These are phyloP conservation scores for Galerucella calmariensis DNA, from an alignment of 2,888 invertebrate species.

Conservation along the genomic window DNA sequence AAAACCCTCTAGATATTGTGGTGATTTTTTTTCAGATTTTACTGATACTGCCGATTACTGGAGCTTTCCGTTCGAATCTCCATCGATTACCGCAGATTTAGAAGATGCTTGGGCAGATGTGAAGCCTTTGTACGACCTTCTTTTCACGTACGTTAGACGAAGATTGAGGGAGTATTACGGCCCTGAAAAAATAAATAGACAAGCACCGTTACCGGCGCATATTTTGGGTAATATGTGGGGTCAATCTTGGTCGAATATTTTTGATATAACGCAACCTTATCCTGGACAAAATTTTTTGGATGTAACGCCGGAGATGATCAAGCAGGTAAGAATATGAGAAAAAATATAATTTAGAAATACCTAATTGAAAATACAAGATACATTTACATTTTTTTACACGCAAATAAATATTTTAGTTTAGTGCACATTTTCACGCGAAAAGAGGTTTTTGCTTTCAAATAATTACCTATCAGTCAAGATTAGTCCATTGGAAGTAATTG, in stretches of 20 bases:
- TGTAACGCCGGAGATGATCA: constrained; percentile 83
- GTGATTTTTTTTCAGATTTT: constrained; percentile 73
- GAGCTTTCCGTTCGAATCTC: constrained; percentile 87
- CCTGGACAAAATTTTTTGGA: constrained; percentile 84
- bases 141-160: constrained; percentile 90
- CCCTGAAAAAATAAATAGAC: constrained; percentile 80
- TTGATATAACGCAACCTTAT: constrained; percentile 85
- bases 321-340: constrained; percentile 68
- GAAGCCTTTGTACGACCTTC: constrained; percentile 84
- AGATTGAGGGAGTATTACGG: constrained; percentile 87
- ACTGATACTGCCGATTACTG: constrained; percentile 89
- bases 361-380: too few relatives aligned
- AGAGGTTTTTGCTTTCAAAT: too few relatives aligned
- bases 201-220: constrained; percentile 87
- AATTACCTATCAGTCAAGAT: too few relatives aligned
- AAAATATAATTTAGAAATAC: too few relatives aligned
- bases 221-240: constrained; percentile 92
- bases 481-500: too few relatives aligned
- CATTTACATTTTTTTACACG: too few relatives aligned
- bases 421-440: too few relatives aligned
- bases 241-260: constrained; percentile 86
- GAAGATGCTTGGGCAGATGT: constrained; percentile 87
- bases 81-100: constrained; percentile 80
- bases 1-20: too few relatives aligned
- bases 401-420: too few relatives aligned